These are phyloP conservation scores for Parazoanthus swiftii DNA, from an alignment of 92 coral and sea anemone species.

Conservation along the genomic window DNA sequence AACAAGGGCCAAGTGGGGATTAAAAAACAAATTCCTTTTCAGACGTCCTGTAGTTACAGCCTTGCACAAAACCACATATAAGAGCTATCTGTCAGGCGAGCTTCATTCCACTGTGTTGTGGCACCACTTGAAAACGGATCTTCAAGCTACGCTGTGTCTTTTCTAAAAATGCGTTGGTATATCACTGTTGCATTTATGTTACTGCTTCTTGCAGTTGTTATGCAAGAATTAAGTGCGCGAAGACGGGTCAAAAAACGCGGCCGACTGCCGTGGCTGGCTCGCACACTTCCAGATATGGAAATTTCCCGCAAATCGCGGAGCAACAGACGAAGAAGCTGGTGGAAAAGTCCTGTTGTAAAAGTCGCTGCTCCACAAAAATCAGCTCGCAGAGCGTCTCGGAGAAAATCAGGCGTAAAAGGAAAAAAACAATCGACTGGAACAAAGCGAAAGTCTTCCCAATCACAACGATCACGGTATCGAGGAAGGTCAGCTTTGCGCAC, in stretches of 20 bases:
- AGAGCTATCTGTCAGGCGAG: slow-evolving; percentile 5
- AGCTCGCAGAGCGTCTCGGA: slow-evolving; percentile 28
- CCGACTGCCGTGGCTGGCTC: background rate
- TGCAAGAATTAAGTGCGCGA: background rate
- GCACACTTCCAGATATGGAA: background rate
- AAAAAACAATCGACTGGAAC: background rate
- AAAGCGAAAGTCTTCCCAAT: slow-evolving; percentile 17
- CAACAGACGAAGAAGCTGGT: slow-evolving; percentile 19
- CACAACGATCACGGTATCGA: slow-evolving; percentile 8
- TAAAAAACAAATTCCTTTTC: background rate
- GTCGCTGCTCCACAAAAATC: slow-evolving; percentile 1
- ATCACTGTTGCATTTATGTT: background rate
- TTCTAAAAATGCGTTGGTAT: slow-evolving; percentile 35
- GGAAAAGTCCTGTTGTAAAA: slow-evolving; percentile 24
- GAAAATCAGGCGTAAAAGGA: background rate
- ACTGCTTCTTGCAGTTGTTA: slow-evolving; percentile 9
- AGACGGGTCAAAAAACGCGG: background rate
- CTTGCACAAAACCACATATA: slow-evolving; percentile 1
- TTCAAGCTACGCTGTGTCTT: background rate
- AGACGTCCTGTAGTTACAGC: background rate
- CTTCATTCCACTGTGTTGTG: background rate
- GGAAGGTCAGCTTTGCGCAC: background rate
- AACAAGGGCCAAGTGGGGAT: slow-evolving; percentile 39
- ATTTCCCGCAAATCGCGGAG: background rate
- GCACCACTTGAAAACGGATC: background rate